Evolutionary conservation across 2,113 vertebrate genomes (phyloP), one percentile per base, ranked within the genome.

Genomic region (Chroicocephalus ridibundus): DNA sequence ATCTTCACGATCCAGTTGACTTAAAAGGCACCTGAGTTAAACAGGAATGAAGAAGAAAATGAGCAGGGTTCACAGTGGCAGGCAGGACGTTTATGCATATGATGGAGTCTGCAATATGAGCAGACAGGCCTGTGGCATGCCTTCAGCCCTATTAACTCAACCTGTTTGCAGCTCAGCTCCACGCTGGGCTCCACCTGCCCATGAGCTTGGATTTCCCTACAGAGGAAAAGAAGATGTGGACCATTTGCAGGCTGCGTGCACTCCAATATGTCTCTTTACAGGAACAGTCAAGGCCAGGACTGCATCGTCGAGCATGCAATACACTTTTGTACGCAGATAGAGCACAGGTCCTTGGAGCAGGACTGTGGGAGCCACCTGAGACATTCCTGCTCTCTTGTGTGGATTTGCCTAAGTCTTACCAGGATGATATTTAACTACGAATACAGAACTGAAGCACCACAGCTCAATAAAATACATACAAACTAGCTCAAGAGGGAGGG

Each of bases 81-180:
- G 14, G 13, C 4, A 51, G 68, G 42, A 68, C 0, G 0, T 54
- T 46, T 58, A 32, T 51, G 13, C 4, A 24, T 44, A 21, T 27
- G n/a, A 7, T 11, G 0, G 0, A 88, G 47, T 8, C 62, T 72
- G 44, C 38, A 65, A 31, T 25, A 69, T n/a, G 38, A 92, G 12
- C 12, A 62, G 46, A 13, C 18, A 82, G 57, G 25, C 27, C 46
- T 54, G 24, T 40, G 25, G 2, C 14, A 29, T 66, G 3, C 29
- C 29, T 87, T 51, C 29, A 74, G 17, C 10, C 7, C 9, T 51
- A 1, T 27, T 64, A 40, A 42, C n/a, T 66, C 46, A 36, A 62
- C 11, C 6, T 26, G 2, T 47, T 49, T 83, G 15, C 29, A 93
- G 44, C 11, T 19, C 31, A 65, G 19, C 14, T 57, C 64, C 46